phyloP scores from a whole-genome alignment of 1,140 invertebrate species.

The Centruroides vittatus region DNA sequence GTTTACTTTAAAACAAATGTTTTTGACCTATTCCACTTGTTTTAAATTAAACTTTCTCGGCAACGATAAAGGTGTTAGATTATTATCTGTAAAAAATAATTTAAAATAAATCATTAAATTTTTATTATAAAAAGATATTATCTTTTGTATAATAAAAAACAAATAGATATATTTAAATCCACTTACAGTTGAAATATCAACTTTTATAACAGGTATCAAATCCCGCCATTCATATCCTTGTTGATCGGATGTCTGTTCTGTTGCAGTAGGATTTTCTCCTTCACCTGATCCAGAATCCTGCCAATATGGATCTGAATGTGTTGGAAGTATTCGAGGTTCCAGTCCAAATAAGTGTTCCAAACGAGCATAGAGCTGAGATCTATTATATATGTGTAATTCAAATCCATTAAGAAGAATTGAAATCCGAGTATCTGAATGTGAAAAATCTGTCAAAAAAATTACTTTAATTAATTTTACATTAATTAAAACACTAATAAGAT shows the following conservation, averaged over 20 bases:
- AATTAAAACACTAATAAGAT: too few species aligned
- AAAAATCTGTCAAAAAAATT: conserved; percentile 56
- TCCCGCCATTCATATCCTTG: conserved; percentile 66
- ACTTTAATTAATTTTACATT: neutral
- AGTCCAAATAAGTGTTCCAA: conserved; percentile 82
- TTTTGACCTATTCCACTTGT: too few species aligned
- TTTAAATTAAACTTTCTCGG: too few species aligned
- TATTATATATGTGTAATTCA: conserved; percentile 91
- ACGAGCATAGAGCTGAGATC: conserved; percentile 70
- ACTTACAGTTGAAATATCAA: conserved; percentile 70
- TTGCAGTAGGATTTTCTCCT: conserved; percentile 1
- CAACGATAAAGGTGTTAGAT: too few species aligned
- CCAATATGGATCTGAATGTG: conserved; percentile 12
- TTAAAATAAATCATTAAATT: too few species aligned
- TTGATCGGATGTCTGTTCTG: conserved; percentile 14
- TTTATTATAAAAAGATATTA: too few species aligned
- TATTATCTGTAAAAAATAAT: too few species aligned
- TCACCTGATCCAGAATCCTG: conserved; percentile 12
- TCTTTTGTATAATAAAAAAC: too few species aligned
- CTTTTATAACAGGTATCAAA: conserved; percentile 90
- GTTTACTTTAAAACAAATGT: too few species aligned
- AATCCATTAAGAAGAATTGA: conserved; percentile 90
- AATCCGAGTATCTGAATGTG: conserved; percentile 84
- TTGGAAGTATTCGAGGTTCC: conserved; percentile 54
- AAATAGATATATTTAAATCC: too few species aligned